Evolutionary conservation across 2,888 invertebrate genomes (phyloP).

Genomic region (Polydrusus tereticollis): DNA sequence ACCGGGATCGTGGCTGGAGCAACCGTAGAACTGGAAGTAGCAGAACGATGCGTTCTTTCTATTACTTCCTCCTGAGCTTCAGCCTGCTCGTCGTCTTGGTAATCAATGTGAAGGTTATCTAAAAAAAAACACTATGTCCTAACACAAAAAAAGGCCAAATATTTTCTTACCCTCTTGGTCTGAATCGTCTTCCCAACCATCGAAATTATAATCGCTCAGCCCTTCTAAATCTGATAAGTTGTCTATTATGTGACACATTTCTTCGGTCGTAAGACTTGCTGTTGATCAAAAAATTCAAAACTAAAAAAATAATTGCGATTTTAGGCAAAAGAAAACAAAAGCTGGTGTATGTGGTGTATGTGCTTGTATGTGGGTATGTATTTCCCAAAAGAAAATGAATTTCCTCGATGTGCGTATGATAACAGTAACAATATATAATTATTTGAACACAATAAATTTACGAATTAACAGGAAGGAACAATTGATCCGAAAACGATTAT

Average conservation of each 20-base stretch:
- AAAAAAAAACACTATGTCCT: not conserved
- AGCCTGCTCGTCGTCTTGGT: not conserved
- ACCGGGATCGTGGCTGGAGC: not conserved
- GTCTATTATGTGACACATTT: not conserved
- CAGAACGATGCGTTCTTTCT: not conserved
- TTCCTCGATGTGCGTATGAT: not conserved
- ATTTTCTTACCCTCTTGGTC: not conserved
- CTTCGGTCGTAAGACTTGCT: not conserved
- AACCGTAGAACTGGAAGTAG: not conserved
- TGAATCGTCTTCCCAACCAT: constrained; percentile 1
- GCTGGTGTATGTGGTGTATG: too few species aligned
- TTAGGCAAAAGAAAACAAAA: not conserved
- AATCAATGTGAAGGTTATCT: not conserved
- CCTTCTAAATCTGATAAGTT: not conserved
- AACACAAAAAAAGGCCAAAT: not conserved
- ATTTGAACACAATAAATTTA: not conserved
- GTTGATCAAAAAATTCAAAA: not conserved
- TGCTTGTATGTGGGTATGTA: too few species aligned
- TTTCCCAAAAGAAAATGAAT: not conserved
- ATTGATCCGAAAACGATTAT: not conserved
- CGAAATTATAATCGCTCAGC: not conserved
- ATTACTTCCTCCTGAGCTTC: not conserved
- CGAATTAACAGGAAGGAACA: not conserved
- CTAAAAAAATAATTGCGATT: not conserved
- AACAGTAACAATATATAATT: not conserved